Percentiles rank a stretch among this genome's conserved stretches.
These are phyloP conservation scores for Hypanus sabinus DNA, from an alignment of 2,113 vertebrate genomes.

Conservation along the genomic window DNA sequence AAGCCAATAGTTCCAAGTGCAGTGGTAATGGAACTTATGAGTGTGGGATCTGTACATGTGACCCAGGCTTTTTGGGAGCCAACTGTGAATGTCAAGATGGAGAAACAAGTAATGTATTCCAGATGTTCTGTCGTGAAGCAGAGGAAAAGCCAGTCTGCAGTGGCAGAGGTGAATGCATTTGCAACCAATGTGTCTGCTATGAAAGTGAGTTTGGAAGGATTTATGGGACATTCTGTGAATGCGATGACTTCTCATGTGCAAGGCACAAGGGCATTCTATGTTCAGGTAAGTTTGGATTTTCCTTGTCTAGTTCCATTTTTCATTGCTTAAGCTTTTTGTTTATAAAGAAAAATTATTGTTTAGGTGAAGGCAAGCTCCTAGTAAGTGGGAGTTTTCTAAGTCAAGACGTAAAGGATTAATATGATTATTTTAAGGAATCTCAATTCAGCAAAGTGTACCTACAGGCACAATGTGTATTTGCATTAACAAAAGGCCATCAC, in stretches of 20 bases:
- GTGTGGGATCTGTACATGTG: constrained; percentile 78
- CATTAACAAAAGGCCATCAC: background rate
- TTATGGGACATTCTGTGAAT: constrained; percentile 90
- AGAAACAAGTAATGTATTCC: constrained; percentile 57
- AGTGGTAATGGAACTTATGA: constrained; percentile 71
- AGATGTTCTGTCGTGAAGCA: constrained; percentile 72
- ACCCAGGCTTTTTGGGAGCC: constrained; percentile 74
- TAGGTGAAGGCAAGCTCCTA: background rate
- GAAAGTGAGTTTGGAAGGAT: constrained; percentile 93
- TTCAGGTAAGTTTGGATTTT: constrained; percentile 70
- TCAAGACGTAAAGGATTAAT: background rate
- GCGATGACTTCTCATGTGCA: constrained; percentile 92
- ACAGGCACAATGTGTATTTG: background rate
- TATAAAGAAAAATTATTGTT: background rate
- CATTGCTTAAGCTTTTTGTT: background rate
- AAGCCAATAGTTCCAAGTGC: constrained; percentile 68
- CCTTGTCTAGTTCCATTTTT: too few species aligned
- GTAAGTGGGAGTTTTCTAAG: background rate
- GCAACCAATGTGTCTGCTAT: constrained; percentile 88
- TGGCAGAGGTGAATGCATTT: constrained; percentile 86
- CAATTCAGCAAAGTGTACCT: background rate
- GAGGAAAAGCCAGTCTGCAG: constrained; percentile 88
- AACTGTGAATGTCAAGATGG: constrained; percentile 86
- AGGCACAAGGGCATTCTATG: constrained; percentile 88
- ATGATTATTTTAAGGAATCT: background rate